Evolutionary conservation across 1,140 invertebrate species (phyloP), one percentile per base, ranked within the genome.

Genomic region (Caenorhabditis latens): DNA sequence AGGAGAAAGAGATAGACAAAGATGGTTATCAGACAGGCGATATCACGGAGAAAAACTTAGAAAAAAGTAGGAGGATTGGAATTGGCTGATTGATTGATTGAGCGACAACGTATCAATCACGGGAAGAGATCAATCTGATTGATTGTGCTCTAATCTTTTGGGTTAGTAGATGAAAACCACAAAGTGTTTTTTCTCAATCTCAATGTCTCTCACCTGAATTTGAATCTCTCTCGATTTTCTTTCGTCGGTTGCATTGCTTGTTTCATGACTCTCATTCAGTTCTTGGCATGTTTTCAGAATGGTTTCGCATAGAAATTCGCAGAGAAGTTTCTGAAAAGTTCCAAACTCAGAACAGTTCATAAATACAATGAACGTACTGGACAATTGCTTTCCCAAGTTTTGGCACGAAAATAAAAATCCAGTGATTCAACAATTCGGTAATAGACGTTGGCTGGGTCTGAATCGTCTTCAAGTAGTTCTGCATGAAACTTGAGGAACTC

Each of bases 331-430:
- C 71, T 79, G 46, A 24, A 79, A 32, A 71, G 46, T 21, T 43
- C 2, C 0, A 21, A 43, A n/a, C 13, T 24, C 14, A 24, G 7
- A 14, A n/a, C 8, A 16, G 4, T n/a, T 50, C 32, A 24, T 79
- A 32, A 11, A 3, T 53, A 14, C 11, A 53, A 46, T 7, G 19
- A 48, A 75, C 67, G 46, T 24, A 79, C 71, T n/a, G 71, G 71
- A 79, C 71, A 79, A 24, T 79, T 79, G 21, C 71, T 79, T n/a
- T 79, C 71, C 71, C 71, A 79, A 8, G 71, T 79, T 24, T 79
- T 79, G n/a, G n/a, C 71, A 46, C 71, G 43, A 53, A 79, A 79
- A 79, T 50, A 79, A 7, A n/a, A 13, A 53, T 79, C 71, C 21
- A 79, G 46, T 11, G 71, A 79, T 50, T 79, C 71, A 5, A 79